phyloP scores from a whole-genome alignment of 2,888 invertebrate species.

The Nipponacmea schrenckii region DNA sequence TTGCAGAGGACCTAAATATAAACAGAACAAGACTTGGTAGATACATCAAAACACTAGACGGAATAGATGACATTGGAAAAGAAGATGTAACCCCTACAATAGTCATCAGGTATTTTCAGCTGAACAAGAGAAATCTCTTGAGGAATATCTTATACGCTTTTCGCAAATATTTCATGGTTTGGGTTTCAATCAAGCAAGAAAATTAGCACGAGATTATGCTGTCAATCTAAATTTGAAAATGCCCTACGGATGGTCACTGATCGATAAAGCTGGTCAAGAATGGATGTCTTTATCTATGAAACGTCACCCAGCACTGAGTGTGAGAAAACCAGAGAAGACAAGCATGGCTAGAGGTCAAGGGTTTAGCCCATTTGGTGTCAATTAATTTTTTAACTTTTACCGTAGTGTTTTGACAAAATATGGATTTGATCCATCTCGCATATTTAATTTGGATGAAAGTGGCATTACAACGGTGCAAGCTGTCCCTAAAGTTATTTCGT shows the following conservation, averaged over 20 bases:
- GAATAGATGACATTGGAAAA: neutral
- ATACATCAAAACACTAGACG: neutral
- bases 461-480: conserved; percentile 15
- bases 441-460: conserved; percentile 21
- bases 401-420: neutral
- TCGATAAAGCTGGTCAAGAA: neutral
- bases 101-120: conserved; percentile 3
- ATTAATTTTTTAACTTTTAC: neutral
- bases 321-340: neutral
- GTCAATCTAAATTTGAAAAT: neutral
- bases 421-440: neutral
- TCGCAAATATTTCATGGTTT: conserved; percentile 3
- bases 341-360: neutral
- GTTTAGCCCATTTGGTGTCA: neutral
- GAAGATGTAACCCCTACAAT: neutral
- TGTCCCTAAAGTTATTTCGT: conserved; percentile 10
- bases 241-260: conserved; percentile 3
- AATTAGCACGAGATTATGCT: neutral
- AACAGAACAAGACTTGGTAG: neutral
- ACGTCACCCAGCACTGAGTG: neutral
- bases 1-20: neutral
- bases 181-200: neutral
- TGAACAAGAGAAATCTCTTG: neutral
- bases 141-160: neutral
- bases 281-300: neutral